Evolutionary conservation across 2,113 vertebrate genomes (phyloP), one percentile per base, ranked within the genome.

Genomic region (Carassius gibelio): DNA sequence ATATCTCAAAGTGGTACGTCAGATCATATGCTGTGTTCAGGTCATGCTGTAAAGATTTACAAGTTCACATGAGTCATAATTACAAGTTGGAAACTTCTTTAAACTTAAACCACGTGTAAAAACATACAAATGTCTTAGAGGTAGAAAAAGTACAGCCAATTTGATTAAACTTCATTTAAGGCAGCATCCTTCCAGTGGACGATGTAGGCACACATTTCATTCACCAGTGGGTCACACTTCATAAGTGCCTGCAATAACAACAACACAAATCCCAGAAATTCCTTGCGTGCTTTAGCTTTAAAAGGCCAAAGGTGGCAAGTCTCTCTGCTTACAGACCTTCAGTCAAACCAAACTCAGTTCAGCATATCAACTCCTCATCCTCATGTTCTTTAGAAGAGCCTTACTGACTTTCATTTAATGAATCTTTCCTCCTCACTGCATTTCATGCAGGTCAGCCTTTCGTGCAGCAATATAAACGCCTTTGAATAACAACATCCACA

Each of bases 241-340:
- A 23, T 17, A 21, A 68, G 80, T 10, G 17, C 19, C 36, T 23
- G 19, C 7, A 74, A 45, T 50, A 50, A 42, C 8, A 42, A 38
- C 1, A 42, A 42, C 66, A 69, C 36, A 71, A 72, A 5, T 48
- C 57, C 57, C 87, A 79, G 42, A 82, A 59, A 59, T 87, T 86
- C 59, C 82, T 86, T 30, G 45, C 2, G 83, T 75, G 79, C 26
- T 87, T 91, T 84, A 36, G 48, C 79, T 81, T 80, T 88, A 91
- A 38, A 88, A 79, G 86, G 89, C 69, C 36, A 34, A 64, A 8
- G 84, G 30, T 26, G 59, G 66, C 62, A 78, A 79, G 79, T 71
- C 45, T 86, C 64, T 77, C 69, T 36, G 42, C 23, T 34, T 48
- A 3, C 34, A 10, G 86, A 87, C 62, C 21, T 42, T 45, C 23